Base-by-base conservation (phyloP, 2,797 vertebrate species). In the Strix occidentalis region DNA sequence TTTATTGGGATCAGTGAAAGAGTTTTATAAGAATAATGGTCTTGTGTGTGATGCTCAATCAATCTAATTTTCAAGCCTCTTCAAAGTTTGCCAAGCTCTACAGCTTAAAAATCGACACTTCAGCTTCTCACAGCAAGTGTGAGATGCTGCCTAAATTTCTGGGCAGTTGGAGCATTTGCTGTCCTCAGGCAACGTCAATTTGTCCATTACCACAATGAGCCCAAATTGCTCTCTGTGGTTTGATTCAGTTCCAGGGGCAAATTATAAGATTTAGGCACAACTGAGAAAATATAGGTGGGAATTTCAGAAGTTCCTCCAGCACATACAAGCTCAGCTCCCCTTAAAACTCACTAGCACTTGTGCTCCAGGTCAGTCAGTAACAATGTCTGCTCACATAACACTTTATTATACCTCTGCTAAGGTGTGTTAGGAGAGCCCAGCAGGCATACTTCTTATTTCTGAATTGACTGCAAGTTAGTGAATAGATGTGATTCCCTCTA, bases 131-230 rank as follows among this genome's bases (percentile, higher is more conserved):
- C 91, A 94, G 84, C 68, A 85, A 95, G 85, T 61, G 64, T 58
- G 72, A 92, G 84, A 93, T 61, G 64, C 48, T 87, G 91, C 91
- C 89, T 88, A 84, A 92, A 91, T 92, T 95, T 77, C 93, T 90
- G 70, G 83, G 77, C 86, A 95, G 74, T 77, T 74, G 61, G 61
- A 95, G 39, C 86, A 74, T 94, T 94, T 91, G 86, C 91, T 92
- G 61, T 96, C 91, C 87, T 95, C 90, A 94, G 95, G 94, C 89
- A 95, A 93, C 60, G 20, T 96, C 90, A 95, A 87, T 97, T 96
- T 96, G 84, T 91, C 83, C 86, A 43, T 97, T 92, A 83, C 78
- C 39, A 74, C 72, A 78, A 82, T 92, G 58, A 95, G 84, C 65
- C 82, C 61, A 81, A 93, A 93, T 91, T 84, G 74, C 87, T 93